A percentile compares a stretch with the other conserved stretches of the same genome.
Conservation (phyloP, 2,797 vertebrate genomes). For the Fundulus diaphanus region DNA sequence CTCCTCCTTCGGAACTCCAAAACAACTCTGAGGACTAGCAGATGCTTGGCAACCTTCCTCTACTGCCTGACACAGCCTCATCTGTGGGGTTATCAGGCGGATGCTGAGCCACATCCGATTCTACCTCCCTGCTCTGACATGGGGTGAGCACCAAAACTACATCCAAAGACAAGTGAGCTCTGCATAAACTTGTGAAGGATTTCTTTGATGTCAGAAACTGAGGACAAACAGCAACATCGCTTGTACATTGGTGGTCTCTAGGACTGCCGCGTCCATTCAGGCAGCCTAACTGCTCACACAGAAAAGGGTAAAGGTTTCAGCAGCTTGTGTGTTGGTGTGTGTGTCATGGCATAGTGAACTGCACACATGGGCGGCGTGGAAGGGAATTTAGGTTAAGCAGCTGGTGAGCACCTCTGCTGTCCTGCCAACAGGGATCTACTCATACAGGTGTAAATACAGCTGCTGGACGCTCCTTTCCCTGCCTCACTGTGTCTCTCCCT, state of each 20-base stretch:
- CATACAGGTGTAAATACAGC: slow-evolving; percentile 94
- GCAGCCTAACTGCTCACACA: slow-evolving; percentile 21
- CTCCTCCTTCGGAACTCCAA: slow-evolving; percentile 30
- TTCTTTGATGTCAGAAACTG: slow-evolving; percentile 45
- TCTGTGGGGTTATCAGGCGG: slow-evolving; percentile 62
- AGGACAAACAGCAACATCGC: slow-evolving; percentile 41
- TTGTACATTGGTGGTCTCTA: slow-evolving; percentile 35
- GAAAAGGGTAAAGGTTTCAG: slow-evolving; percentile 23
- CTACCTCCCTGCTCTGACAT: slow-evolving; percentile 29
- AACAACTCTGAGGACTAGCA: slow-evolving; percentile 57
- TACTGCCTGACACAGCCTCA: slow-evolving; percentile 50
- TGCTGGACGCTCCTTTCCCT: slow-evolving; percentile 82
- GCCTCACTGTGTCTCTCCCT: slow-evolving; percentile 53
- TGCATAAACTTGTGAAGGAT: slow-evolving; percentile 18
- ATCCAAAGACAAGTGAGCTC: slow-evolving; percentile 11
- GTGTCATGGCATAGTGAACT: slow-evolving; percentile 38
- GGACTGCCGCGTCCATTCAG: not conserved
- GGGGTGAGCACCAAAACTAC: slow-evolving; percentile 23
- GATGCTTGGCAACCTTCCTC: slow-evolving; percentile 50
- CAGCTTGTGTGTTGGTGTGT: slow-evolving; percentile 24
- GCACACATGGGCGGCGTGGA: slow-evolving; percentile 53
- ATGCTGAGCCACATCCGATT: slow-evolving; percentile 60
- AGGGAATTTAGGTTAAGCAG: slow-evolving; percentile 81
- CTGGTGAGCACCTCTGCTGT: slow-evolving; percentile 82
- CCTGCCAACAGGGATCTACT: slow-evolving; percentile 88